Evolutionary conservation across 2,797 vertebrate genomes (phyloP).

Genomic region (Emys orbicularis): DNA sequence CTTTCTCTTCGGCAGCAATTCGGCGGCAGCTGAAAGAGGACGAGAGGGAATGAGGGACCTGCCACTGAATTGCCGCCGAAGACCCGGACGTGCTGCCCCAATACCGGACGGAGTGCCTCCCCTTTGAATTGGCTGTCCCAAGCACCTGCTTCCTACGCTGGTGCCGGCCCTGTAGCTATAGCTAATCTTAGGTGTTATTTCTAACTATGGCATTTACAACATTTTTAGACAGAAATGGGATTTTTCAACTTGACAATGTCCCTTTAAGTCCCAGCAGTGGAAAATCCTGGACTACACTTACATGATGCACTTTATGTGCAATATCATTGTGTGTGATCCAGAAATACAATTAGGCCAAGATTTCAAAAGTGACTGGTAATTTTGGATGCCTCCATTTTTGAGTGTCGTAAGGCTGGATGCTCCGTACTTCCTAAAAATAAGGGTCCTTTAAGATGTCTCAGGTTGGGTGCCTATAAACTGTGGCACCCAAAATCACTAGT

Average conservation of each 20-base stretch:
- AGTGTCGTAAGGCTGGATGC: neutral
- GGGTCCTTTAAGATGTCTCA: neutral
- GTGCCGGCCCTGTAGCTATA: neutral
- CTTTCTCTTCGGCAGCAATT: too few relatives aligned
- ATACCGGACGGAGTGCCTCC: too few relatives aligned
- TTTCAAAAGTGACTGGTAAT: neutral
- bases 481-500: neutral
- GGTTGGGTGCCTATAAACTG: slow-evolving; percentile 2
- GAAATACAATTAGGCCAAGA: neutral
- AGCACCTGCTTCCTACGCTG: too few relatives aligned
- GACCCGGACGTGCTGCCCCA: too few relatives aligned
- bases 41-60: too few relatives aligned
- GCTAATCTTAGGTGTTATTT: neutral
- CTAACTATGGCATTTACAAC: neutral
- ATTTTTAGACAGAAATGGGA: rapidly evolving
- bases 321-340: neutral
- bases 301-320: neutral
- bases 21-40: too few relatives aligned
- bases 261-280: neutral
- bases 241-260: neutral
- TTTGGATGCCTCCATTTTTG: neutral
- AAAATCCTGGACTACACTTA: rapidly evolving
- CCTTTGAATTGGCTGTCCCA: too few relatives aligned
- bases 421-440: neutral
- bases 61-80: too few relatives aligned